Evolutionary conservation across 2,797 vertebrate genomes (phyloP), one percentile per base, ranked within the genome.

Genomic region (Jordanella pulchra): DNA sequence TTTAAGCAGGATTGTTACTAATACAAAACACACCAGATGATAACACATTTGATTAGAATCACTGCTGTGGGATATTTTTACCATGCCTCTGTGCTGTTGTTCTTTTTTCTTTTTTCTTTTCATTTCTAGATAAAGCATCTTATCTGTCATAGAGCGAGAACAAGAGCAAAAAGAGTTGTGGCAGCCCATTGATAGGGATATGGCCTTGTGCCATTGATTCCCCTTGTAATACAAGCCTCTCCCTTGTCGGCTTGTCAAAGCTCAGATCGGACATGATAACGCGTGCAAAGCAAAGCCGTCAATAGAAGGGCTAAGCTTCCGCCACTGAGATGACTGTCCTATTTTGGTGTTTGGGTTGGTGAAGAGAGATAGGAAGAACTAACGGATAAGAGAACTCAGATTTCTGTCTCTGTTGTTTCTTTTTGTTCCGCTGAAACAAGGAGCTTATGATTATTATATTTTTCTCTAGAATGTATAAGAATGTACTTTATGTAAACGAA

Each of bases 161-260:
- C 54, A 27, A 58, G 71, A 90, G 84, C 75, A 71, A 75, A 89
- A 89, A 89, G 88, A 87, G 75, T 85, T 85, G 89, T 91, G 89
- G 89, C 89, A 87, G 86, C 64, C 73, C 85, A 89, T 91, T 92
- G 91, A 93, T 92, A 92, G 91, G 83, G 84, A 93, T 89, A 87
- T 81, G 84, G 86, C 83, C 83, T 25, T 39, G 76, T 51, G 67
- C 84, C 89, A 93, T 94, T 86, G 89, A 94, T 92, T 91, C 85
- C 81, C 67, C 88, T 90, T 92, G 91, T 93, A 93, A 95, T 92
- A 94, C 93, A 94, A 93, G 92, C 84, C 75, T 89, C 87, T 85
- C 80, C 86, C 89, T 90, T 90, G 91, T 94, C 88, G 58, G 71
- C 82, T 90, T 89, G 90, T 93, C 93, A 93, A 91, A 91, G 87